Conservation (phyloP, 2,888 invertebrate species). For the Callyntrura guangdongensis region DNA sequence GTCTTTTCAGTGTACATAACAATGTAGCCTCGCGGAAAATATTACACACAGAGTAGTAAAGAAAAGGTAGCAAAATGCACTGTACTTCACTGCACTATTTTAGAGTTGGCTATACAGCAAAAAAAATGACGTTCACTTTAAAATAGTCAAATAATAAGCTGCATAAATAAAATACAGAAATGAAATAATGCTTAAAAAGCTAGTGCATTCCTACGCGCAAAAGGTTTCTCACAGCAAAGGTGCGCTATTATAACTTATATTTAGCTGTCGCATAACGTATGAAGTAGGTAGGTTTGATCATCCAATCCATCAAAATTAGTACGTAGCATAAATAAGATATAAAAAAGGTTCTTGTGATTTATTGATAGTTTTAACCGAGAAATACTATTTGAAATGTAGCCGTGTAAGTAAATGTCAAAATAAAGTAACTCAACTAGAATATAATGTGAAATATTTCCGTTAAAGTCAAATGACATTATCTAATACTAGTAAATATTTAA, state of each 20-base stretch:
- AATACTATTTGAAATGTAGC: slow-evolving; percentile 36
- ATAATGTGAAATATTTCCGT: slow-evolving; percentile 12
- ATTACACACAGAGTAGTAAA: no score
- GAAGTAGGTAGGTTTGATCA: neutral
- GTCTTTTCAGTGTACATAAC: no score
- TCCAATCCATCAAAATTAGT: neutral
- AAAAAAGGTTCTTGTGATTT: slow-evolving; percentile 39
- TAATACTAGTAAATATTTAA: neutral
- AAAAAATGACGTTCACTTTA: neutral
- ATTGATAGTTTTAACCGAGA: slow-evolving; percentile 37
- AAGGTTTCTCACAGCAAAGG: slow-evolving; percentile 13
- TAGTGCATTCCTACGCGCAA: no score
- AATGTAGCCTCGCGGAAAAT: no score
- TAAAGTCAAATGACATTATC: slow-evolving; percentile 7
- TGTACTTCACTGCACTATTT: no score
- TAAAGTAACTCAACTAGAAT: slow-evolving; percentile 9
- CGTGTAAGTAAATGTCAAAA: neutral
- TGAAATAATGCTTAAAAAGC: neutral
- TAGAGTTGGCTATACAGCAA: no score
- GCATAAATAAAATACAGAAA: no score
- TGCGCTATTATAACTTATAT: slow-evolving; percentile 8
- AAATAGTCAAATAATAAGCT: no score
- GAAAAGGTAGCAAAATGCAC: no score
- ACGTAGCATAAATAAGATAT: neutral
- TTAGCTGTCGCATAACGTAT: no score